Conservation (phyloP, 1,140 invertebrate genomes). For the Leptinotarsa lineolata region DNA sequence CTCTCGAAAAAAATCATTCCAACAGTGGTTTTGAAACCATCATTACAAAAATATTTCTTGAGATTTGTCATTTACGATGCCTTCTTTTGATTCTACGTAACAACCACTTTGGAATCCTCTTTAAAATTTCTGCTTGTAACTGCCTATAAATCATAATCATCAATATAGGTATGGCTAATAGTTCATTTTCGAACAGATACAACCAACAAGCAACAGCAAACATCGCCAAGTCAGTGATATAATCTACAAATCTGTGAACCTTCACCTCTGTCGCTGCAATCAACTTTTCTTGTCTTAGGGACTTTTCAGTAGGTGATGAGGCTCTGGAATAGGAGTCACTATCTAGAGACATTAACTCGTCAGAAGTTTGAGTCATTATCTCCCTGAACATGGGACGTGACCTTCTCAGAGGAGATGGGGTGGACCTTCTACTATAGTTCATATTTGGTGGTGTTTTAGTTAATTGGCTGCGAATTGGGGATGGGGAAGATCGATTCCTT, state of each 20-base stretch:
- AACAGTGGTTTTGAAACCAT: too few relatives aligned
- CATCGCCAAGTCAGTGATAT: constrained; percentile 71
- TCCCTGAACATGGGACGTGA: constrained; percentile 45
- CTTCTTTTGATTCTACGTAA: constrained; percentile 30
- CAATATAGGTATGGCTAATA: constrained; percentile 75
- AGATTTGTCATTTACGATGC: constrained; percentile 16
- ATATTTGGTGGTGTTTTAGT: background rate
- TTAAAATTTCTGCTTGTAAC: constrained; percentile 64
- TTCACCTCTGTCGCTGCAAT: constrained; percentile 62
- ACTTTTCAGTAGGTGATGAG: constrained; percentile 9
- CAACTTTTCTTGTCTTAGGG: constrained; percentile 40
- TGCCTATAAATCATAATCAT: constrained; percentile 76
- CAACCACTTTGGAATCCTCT: constrained; percentile 56
- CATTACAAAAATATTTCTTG: background rate
- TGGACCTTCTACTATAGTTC: constrained; percentile 6
- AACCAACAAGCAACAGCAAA: constrained; percentile 74
- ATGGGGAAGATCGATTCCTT: background rate
- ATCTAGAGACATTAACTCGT: constrained; percentile 39
- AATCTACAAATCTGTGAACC: constrained; percentile 68
- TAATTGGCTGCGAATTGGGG: background rate
- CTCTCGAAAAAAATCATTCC: too few relatives aligned
- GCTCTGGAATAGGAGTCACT: constrained; percentile 17
- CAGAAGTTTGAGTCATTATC: constrained; percentile 54
- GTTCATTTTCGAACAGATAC: constrained; percentile 77
- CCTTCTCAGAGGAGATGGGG: constrained; percentile 10